Evolutionary conservation across 2,888 invertebrate species (phyloP), one percentile per base, ranked within the genome.

Genomic region (Resseliella maxima): DNA sequence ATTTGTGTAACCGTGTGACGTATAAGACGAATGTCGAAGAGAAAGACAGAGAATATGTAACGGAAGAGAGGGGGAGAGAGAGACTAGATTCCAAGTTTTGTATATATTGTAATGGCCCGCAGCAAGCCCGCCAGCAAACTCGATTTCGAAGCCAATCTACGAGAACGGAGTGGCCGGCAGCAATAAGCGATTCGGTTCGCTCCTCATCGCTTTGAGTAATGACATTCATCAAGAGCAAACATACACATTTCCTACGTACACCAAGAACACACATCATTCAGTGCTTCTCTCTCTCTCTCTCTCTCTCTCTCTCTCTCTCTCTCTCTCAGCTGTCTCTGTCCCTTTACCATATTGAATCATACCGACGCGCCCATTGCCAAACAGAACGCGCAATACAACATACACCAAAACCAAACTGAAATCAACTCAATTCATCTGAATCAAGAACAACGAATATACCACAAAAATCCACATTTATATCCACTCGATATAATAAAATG

Each of bases 221-320:
- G 72, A 72, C 72, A 72, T 72, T 72, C 72, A 72, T 72, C 72
- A 72, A 72, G 35, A 31, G 35, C 72, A 72, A 72, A 72, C 59
- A 59, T n/a, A 72, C 27, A 59, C 24, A 59, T 59, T 59, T 59
- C 59, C 59, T 59, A 59, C 59, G 27, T 59, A 31, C 72, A 72
- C 72, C 3, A 15, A 5, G 15, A 3, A 72, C 72, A 72, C 72
- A 72, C 72, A 72, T n/a, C 27, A 72, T 15, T 31, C 12, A 21
- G 18, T 27, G n/a, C n/a, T n/a, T n/a, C n/a, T n/a, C n/a, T n/a
- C n/a, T n/a, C n/a, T n/a, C n/a, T n/a, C n/a, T n/a, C n/a, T n/a
- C n/a, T n/a, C n/a, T n/a, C n/a, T n/a, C n/a, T n/a, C n/a, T n/a
- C n/a, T n/a, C n/a, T n/a, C n/a, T n/a, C n/a, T n/a, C n/a, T n/a